These are phyloP conservation scores for Orchesellides sinensis DNA, from an alignment of 2,888 invertebrate species.

Conservation along the genomic window DNA sequence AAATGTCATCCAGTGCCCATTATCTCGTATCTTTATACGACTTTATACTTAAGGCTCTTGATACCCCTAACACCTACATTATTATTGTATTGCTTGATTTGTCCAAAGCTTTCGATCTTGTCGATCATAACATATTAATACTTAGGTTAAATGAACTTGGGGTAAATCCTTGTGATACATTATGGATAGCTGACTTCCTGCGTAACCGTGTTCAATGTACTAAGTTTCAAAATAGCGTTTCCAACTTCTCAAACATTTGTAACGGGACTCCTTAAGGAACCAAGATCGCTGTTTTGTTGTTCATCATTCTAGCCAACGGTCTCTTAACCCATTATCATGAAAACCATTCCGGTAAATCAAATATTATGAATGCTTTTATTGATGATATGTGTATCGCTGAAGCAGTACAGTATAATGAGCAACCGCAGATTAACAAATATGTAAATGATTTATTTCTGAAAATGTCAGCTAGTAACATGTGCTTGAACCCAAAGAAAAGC, in stretches of 20 bases:
- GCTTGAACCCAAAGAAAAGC: constrained; percentile 2
- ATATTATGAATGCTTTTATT: constrained; percentile 7
- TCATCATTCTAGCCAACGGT: not conserved
- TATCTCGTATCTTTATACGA: not conserved
- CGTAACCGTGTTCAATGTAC: constrained; percentile 15
- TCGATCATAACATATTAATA: constrained; percentile 29
- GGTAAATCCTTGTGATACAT: not conserved
- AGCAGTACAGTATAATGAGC: not conserved
- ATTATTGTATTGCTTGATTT: constrained; percentile 18
- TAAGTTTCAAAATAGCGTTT: not conserved
- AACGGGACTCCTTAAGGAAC: constrained; percentile 31
- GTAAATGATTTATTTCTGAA: not conserved
- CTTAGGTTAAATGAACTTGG: not conserved
- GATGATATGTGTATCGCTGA: constrained; percentile 28
- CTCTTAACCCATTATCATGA: not conserved
- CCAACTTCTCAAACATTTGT: not conserved
- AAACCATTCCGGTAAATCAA: not conserved
- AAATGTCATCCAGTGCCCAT: constrained; percentile 9
- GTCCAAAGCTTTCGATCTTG: constrained; percentile 29
- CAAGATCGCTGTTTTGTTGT: constrained; percentile 7
- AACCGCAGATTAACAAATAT: constrained; percentile 3
- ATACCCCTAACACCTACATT: constrained; percentile 15
- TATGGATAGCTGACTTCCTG: constrained; percentile 14
- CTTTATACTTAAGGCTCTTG: constrained; percentile 4
- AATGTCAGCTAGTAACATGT: constrained; percentile 8